Evolutionary conservation across 2,888 invertebrate genomes (phyloP), one percentile per base, ranked within the genome.

Genomic region (Mythimna loreyi): DNA sequence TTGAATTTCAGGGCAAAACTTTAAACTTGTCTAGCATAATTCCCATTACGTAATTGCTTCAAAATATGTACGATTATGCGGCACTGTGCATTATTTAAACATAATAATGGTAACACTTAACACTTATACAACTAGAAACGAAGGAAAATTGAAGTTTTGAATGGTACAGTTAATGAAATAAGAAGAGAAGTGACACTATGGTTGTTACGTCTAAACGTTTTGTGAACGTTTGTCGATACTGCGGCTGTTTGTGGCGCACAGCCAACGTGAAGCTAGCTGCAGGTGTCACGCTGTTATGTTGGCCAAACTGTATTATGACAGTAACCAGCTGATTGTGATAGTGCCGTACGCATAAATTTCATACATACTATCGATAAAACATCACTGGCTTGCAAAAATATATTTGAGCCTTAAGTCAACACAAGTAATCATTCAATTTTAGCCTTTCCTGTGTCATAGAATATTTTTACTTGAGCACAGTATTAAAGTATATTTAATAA

Each of bases 1-100:
- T 97, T 97, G 97, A 93, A 95, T 94, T 95, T 96, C 95, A 95
- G 95, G 94, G 93, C 92, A 95, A 95, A 95, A 94, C 95, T 95
- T 94, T 94, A 91, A 94, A 95, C 94, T 93, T 95, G 93, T 95
- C 92, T 94, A 95, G 94, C 95, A 96, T 95, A 95, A 95, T 95
- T 96, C 94, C 95, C 96, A 96, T 96, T 96, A 96, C 95, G 95
- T 96, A 96, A 96, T 95, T 93, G 91, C 92, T 93, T 92, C 85
- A 94, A 89, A 93, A 91, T 92, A 92, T 92, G 91, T 92, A 87
- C 92, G 89, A 87, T 91, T 88, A 90, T 92, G 92, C 92, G 91
- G 92, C 95, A 95, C 95, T 94, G 85, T 91, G 89, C 91, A 92
- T 94, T 91, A 93, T 92, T 86, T 83, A 87, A 92, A 91, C 91